Evolutionary conservation across 2,113 vertebrate species (phyloP), one percentile per base, ranked within the genome.

Genomic region (Cebus imitator): DNA sequence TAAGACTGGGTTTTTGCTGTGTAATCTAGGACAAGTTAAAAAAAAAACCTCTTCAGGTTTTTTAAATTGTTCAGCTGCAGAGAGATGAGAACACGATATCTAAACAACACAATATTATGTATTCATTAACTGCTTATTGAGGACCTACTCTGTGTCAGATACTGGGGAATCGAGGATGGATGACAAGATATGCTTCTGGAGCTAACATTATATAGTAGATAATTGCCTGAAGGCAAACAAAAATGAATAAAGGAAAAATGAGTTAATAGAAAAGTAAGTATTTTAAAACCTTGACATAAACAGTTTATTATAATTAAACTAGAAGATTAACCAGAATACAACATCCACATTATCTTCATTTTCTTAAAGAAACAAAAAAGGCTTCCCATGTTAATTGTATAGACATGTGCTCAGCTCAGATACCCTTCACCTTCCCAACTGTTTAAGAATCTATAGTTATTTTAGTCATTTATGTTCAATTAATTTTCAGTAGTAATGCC

Each of bases 361-460:
- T 89, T 8, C 61, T 68, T 52, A 52, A 52, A 52, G 17, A n/a
- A 90, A 52, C 37, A 30, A 30, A 8, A 35, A 75, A 55, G 1
- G 0, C 2, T 55, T 70, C 18, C 0, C 23, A 12, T 32, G 6
- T 68, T 30, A 76, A n/a, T 5, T 27, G 2, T 52, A 3, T 32
- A 6, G 14, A 82, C 4, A 50, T 25, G 17, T 14, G 14, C 20
- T 79, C 10, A 40, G 13, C 8, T 45, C 20, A 25, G 23, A 72
- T 7, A n/a, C 2, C 1, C 64, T n/a, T 45, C 2, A 79, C 5
- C 61, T 92, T 3, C 4, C 5, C 25, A 68, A 17, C 1, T 11
- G 35, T 57, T 87, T 35, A 78, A 23, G 1, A 90, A 66, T 58
- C 20, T 25, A 17, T 5, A 70, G 13, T 6, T 13, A 23, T 70